Evolutionary conservation across 2,888 invertebrate species (phyloP).

Genomic region (Embidobia sp.): DNA sequence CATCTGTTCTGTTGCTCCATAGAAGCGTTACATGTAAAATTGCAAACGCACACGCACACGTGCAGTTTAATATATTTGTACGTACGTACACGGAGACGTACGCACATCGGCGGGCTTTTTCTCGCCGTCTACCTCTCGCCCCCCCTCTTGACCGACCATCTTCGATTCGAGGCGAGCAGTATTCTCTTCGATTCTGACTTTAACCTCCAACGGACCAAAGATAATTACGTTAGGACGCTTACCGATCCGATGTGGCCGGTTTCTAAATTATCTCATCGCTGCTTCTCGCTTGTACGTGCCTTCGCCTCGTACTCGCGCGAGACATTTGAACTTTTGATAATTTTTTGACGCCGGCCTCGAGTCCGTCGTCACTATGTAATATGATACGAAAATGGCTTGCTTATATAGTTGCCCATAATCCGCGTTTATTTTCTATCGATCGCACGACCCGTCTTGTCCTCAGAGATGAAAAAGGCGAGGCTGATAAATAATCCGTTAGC

Average conservation of each 20-base stretch:
- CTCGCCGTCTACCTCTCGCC: slow-evolving; percentile 13
- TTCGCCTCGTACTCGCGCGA: slow-evolving; percentile 56
- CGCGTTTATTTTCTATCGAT: slow-evolving; percentile 66
- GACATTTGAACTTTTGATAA: slow-evolving; percentile 67
- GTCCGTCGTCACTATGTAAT: slow-evolving; percentile 66
- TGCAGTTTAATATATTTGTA: slow-evolving; percentile 27
- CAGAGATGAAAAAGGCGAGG: slow-evolving; percentile 65
- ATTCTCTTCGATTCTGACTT: slow-evolving; percentile 69
- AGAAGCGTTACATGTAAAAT: slow-evolving; percentile 55
- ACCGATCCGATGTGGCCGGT: slow-evolving; percentile 71
- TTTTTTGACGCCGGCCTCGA: slow-evolving; percentile 64
- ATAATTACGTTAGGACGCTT: slow-evolving; percentile 73
- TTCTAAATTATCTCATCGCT: slow-evolving; percentile 72
- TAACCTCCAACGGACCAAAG: slow-evolving; percentile 68
- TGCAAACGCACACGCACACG: slow-evolving; percentile 19
- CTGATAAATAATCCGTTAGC: slow-evolving; percentile 66
- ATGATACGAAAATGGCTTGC: slow-evolving; percentile 67
- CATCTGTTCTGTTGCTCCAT: slow-evolving; percentile 55
- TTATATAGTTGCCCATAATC: slow-evolving; percentile 64
- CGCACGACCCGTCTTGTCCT: slow-evolving; percentile 66
- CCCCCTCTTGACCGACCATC: slow-evolving; percentile 28
- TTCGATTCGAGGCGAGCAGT: slow-evolving; percentile 51
- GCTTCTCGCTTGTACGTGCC: slow-evolving; percentile 63
- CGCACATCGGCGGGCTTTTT: slow-evolving; percentile 36
- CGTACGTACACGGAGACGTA: slow-evolving; percentile 21